A percentile compares a stretch with the other conserved stretches of the same genome.
phyloP scores from a whole-genome alignment of 2,113 vertebrate genomes.

The Oceanites oceanicus region DNA sequence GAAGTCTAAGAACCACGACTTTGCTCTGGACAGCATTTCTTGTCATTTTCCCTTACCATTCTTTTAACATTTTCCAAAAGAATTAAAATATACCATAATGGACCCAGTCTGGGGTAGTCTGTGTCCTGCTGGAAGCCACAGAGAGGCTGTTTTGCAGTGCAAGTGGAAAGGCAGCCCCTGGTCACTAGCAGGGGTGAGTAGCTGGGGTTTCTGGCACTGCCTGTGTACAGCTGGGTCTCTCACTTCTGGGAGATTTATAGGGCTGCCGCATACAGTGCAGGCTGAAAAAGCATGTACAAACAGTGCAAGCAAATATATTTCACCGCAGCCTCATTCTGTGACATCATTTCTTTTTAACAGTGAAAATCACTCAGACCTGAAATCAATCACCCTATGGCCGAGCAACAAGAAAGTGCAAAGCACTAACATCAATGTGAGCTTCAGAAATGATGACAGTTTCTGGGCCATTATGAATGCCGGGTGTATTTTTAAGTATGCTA shows the following conservation, averaged over 20 bases:
- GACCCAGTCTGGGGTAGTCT: neutral
- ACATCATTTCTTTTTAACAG: neutral
- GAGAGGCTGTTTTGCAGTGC: neutral
- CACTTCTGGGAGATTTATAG: neutral
- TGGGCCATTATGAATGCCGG: neutral
- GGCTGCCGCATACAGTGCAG: neutral
- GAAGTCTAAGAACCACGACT: neutral
- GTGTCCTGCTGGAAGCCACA: neutral
- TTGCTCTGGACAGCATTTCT: neutral
- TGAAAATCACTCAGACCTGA: neutral
- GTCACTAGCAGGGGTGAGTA: neutral
- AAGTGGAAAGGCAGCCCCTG: neutral
- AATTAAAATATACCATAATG: neutral
- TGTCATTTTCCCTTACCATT: neutral
- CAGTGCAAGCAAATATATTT: neutral
- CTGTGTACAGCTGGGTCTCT: neutral
- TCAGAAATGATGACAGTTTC: neutral
- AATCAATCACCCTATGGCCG: neutral
- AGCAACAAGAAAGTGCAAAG: neutral
- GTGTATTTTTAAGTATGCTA: neutral
- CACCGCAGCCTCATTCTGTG: neutral
- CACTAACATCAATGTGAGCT: accelerated
- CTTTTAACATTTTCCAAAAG: neutral
- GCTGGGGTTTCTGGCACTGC: neutral
- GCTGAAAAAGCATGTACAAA: neutral